Base-by-base conservation (phyloP, 2,888 invertebrate species). In the Piscicola geometra region DNA sequence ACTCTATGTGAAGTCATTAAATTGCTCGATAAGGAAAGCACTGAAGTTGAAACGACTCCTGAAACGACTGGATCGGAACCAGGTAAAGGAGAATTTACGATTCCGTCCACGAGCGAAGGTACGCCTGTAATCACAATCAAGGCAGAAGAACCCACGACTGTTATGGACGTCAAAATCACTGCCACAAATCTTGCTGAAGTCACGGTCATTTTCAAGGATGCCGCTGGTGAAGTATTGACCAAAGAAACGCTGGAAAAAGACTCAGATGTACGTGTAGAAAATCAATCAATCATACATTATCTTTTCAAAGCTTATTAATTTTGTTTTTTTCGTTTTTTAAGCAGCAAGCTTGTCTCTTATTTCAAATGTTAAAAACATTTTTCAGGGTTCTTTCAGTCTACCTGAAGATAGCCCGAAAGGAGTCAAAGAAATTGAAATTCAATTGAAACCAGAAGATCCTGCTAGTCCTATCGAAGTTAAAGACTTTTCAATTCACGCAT, bases 1-100 rank as follows among this genome's bases (percentile, higher is more conserved):
- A n/a, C n/a, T n/a, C n/a, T n/a, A n/a, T 70, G 70, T 35, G 35
- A 70, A 35, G 41, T 70, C 41, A 35, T 35, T 36, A 9, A 35
- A 33, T 3, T 70, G 36, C 70, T 70, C 35, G 36, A 70, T 21
- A 25, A 36, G 21, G 9, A 33, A 25, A 2, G n/a, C 5, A 70
- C 41, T 25, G 1, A n/a, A n/a, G 36, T 2, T 36, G n/a, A 1
- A 21, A 2, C 21, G 3, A 25, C 15, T 33, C 35, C 35, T n/a
- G 36, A n/a, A 12, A 12, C 35, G 9, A 15, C 50, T 47, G 50
- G 50, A 9, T 9, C 12, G 9, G 50, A 47, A 15, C 50, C 50
- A 47, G 12, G 9, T 47, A 47, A 9, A 9, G 50, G 21, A 15
- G 21, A 21, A 47, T 21, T 21, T 47, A 47, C 21, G 9, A 15